phyloP scores from a whole-genome alignment of 92 coral and sea anemone species.

The Porites divaricata region DNA sequence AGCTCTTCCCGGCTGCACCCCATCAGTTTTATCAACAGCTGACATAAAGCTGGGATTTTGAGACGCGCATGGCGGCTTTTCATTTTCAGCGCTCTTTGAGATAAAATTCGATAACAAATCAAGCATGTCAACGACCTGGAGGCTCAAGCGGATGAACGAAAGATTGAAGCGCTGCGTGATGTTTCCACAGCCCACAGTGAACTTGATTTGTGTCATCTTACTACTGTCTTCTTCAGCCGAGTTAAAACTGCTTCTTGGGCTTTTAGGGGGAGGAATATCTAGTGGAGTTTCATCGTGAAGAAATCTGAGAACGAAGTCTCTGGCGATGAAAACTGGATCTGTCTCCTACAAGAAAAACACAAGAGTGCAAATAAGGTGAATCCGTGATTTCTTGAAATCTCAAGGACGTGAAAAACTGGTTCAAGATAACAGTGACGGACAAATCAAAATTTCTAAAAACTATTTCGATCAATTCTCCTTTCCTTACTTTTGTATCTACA shows the following conservation, averaged over 20 bases:
- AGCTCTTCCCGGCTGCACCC: conserved; percentile 13
- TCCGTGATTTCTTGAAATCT: neutral
- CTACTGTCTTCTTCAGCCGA: conserved; percentile 30
- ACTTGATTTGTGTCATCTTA: conserved; percentile 68
- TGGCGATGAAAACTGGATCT: conserved; percentile 86
- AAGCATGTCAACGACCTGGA: conserved; percentile 89
- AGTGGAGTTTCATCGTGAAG: conserved; percentile 68
- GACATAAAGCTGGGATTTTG: conserved; percentile 14
- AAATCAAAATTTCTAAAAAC: no score
- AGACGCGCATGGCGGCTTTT: neutral
- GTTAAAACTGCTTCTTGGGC: conserved; percentile 34
- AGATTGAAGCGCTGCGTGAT: conserved; percentile 90
- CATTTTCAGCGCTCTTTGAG: neutral
- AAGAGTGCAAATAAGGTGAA: neutral
- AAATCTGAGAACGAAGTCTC: conserved; percentile 76
- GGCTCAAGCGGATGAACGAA: conserved; percentile 82
- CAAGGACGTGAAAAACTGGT: no score
- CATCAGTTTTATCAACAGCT: conserved; percentile 37
- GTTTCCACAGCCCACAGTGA: conserved; percentile 78
- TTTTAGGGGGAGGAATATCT: conserved; percentile 18
- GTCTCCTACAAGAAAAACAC: conserved; percentile 53
- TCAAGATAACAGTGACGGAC: no score
- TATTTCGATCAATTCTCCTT: no score
- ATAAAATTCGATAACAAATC: conserved; percentile 66
- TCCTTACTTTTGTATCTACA: no score